Base-by-base conservation (phyloP, 2,888 invertebrate genomes). In the Meiosimyza decipiens region DNA sequence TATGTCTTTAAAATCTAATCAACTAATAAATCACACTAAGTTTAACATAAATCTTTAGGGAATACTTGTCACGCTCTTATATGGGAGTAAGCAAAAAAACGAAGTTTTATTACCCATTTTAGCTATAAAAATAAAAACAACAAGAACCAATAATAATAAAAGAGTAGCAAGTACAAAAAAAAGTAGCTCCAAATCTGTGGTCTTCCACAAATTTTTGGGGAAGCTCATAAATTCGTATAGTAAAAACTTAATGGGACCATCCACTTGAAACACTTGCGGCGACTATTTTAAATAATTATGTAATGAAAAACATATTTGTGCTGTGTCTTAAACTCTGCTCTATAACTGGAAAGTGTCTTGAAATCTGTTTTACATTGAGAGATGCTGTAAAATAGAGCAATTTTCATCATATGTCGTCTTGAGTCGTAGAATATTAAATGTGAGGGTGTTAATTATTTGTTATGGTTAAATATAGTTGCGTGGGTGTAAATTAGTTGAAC, bases 1-100 rank as follows among this genome's bases (percentile, higher is more conserved):
- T 55, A 55, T 55, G 28, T 18, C 11, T 40, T 28, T 55, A 55
- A 6, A 55, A 55, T 16, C 55, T 55, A 55, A 16, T 55, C 55
- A 55, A 55, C n/a, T 55, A 70, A 73, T 73, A 73, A 73, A 73
- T 73, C 73, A 73, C 73, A 70, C 70, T 55, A 73, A 73, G 70
- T 73, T 12, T 70, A 73, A 73, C 73, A 73, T 73, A 73, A 73
- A 73, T 73, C 73, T 70, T 69, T 65, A 65, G 60, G 64, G 73
- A 73, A 59, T 73, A 55, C 54, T 55, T 55, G 54, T 55, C 54
- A 55, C 28, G 15, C 22, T 12, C 12, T 15, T 15, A 6, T 6
- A 57, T 18, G 12, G 57, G 22, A 57, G 28, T 57, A 57, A 18
- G 2, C 5, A 13, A 11, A 51, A 66, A 66, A 52, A n/a, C 16